These are phyloP conservation scores for Macrosteles quadrilineatus DNA, from an alignment of 1,140 invertebrate species.

Conservation along the genomic window DNA sequence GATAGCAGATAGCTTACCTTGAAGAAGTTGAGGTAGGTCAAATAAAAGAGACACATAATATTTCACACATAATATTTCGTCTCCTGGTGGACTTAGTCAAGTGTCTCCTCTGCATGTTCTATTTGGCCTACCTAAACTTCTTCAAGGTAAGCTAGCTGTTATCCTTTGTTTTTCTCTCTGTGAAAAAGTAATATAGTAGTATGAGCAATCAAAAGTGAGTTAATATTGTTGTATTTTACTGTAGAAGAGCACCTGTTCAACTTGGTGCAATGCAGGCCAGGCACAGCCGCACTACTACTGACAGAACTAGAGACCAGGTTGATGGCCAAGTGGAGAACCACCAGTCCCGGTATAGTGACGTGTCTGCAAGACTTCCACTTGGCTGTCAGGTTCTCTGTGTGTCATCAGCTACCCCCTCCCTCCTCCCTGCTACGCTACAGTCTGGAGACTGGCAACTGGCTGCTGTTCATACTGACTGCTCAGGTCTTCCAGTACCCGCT, in stretches of 20 bases:
- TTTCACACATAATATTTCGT: too few relatives aligned
- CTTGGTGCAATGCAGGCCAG: neutral
- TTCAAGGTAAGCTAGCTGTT: too few relatives aligned
- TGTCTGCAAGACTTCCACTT: neutral
- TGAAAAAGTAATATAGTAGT: too few relatives aligned
- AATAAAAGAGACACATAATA: too few relatives aligned
- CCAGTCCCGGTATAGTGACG: neutral
- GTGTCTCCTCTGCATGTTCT: too few relatives aligned
- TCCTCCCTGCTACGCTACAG: neutral
- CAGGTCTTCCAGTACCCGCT: constrained; percentile 13
- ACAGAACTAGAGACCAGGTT: neutral
- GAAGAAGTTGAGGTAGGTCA: too few relatives aligned
- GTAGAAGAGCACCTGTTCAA: neutral
- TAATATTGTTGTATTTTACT: too few relatives aligned
- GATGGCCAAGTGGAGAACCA: neutral
- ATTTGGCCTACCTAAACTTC: too few relatives aligned
- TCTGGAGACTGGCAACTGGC: neutral
- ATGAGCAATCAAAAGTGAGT: too few relatives aligned
- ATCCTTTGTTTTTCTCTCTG: too few relatives aligned
- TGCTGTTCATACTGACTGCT: neutral
- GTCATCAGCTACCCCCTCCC: neutral
- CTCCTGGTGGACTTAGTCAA: too few relatives aligned
- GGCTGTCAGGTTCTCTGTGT: neutral
- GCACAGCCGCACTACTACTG: neutral
- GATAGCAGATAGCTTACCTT: too few relatives aligned